A percentile compares a stretch with the other conserved stretches of the same genome.
These are phyloP conservation scores for Penelope pileata DNA, from an alignment of 2,113 vertebrate species.

Conservation along the genomic window DNA sequence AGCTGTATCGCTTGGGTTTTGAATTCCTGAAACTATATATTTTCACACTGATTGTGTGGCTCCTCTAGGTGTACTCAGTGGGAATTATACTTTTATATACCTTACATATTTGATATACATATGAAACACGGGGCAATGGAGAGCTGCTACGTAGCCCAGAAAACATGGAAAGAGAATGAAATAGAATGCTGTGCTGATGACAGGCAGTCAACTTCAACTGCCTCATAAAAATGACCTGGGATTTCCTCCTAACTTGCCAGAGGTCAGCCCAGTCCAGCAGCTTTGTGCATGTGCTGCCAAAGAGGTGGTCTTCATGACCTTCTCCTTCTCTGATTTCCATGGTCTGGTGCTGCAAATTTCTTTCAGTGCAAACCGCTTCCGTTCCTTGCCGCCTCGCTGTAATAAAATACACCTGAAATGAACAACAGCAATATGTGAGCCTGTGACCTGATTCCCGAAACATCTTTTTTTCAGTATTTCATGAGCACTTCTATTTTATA, in stretches of 20 bases:
- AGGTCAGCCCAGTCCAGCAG: not conserved
- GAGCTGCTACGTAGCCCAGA: not conserved
- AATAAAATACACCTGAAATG: not conserved
- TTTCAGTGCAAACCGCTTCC: not conserved
- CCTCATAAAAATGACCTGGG: not conserved
- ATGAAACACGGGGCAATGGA: not conserved
- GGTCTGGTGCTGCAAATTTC: not conserved
- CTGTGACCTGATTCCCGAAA: not conserved
- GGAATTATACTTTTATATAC: not conserved
- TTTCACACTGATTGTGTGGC: not conserved
- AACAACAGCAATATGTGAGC: not conserved
- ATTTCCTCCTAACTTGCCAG: not conserved
- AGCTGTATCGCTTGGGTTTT: not conserved
- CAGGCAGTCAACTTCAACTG: not conserved
- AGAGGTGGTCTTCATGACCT: not conserved
- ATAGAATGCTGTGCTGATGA: not conserved
- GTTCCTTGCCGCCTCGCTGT: not conserved
- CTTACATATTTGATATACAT: not conserved
- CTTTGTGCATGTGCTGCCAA: accelerated
- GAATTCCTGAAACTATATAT: not conserved
- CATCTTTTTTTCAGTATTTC: not conserved
- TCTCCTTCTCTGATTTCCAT: not conserved
- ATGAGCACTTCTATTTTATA: not conserved
- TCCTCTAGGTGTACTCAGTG: not conserved
- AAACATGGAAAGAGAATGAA: not conserved